phyloP scores from a whole-genome alignment of 2,113 vertebrate genomes.

The Corythaeola cristata region DNA sequence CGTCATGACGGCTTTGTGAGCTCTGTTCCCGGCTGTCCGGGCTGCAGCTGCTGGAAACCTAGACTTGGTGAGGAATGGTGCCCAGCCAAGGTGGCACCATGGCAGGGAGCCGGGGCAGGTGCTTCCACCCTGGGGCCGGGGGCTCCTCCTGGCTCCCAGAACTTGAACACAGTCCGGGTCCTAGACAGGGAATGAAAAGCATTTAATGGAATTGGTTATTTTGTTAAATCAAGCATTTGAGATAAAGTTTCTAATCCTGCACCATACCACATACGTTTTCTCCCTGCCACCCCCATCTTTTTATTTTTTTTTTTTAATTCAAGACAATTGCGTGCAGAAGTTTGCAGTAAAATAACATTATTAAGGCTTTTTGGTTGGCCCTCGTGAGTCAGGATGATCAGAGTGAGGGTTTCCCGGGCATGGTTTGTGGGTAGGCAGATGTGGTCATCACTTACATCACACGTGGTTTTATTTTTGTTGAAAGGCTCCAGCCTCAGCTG shows the following conservation, averaged over 20 bases:
- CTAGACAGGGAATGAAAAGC: not conserved
- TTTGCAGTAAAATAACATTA: not conserved
- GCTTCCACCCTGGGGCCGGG: not conserved
- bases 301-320: too few relatives aligned
- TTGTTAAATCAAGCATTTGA: not conserved
- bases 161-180: not conserved
- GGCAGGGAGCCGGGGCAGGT: not conserved
- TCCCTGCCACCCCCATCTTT: rapidly evolving
- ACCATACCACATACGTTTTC: rapidly evolving
- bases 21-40: not conserved
- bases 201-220: not conserved
- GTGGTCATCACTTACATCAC: not conserved
- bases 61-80: not conserved
- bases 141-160: rapidly evolving
- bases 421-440: not conserved
- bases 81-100: not conserved
- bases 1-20: rapidly evolving
- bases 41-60: not conserved
- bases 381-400: not conserved
- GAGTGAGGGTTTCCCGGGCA: not conserved
- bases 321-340: not conserved
- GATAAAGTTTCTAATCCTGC: not conserved
- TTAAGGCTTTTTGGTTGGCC: not conserved
- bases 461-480: not conserved
- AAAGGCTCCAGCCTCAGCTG: not conserved